Conservation (phyloP, 2,797 vertebrate genomes). For the Lophotriccus pileatus region DNA sequence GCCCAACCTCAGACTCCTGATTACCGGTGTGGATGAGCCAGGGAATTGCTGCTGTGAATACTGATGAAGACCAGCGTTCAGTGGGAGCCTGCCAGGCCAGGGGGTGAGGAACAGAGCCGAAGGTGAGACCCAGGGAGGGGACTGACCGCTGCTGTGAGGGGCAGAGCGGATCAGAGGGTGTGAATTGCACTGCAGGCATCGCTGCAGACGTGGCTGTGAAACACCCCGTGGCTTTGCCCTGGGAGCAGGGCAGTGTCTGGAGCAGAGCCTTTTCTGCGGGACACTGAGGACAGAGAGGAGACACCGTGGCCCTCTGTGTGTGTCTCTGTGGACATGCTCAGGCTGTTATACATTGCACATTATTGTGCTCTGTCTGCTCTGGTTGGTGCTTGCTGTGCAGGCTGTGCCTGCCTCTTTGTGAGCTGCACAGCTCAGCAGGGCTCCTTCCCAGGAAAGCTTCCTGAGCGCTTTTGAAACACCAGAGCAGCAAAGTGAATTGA, state of each 20-base stretch:
- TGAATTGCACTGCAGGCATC: neutral
- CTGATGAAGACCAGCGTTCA: neutral
- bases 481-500: neutral
- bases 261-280: neutral
- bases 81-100: neutral
- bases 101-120: neutral
- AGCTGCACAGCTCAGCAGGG: neutral
- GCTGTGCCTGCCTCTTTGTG: neutral
- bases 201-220: neutral
- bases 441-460: neutral
- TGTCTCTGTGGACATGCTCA: fast-evolving
- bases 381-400: neutral
- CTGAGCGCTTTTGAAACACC: neutral
- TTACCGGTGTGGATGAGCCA: neutral
- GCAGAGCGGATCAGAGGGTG: neutral
- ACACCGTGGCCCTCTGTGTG: fast-evolving
- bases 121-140: neutral
- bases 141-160: neutral
- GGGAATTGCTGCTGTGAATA: neutral
- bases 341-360: neutral
- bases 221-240: neutral
- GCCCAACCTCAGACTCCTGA: neutral
- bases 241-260: neutral
- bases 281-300: neutral
- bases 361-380: neutral